These are phyloP conservation scores for Pyrochroa serraticornis DNA, from an alignment of 2,888 invertebrate genomes.

Conservation along the genomic window DNA sequence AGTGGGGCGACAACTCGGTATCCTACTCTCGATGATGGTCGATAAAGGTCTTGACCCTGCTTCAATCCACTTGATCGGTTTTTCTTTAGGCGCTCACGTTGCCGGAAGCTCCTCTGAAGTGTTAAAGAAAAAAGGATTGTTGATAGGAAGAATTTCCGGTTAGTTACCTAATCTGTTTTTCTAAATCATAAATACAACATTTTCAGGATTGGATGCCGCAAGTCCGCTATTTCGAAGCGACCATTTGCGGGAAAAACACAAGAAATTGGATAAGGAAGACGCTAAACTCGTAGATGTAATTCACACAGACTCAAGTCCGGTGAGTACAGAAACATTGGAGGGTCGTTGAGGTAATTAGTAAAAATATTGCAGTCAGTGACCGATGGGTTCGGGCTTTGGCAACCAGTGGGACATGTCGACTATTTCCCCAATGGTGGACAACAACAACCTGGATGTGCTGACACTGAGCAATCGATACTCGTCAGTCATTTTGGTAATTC, in stretches of 20 bases:
- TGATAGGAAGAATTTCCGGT: conserved; percentile 66
- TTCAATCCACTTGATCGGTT: conserved; percentile 63
- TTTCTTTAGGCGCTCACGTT: conserved; percentile 67
- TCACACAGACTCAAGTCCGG: conserved; percentile 68
- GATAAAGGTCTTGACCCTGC: conserved; percentile 57
- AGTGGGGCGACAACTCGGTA: conserved; percentile 64
- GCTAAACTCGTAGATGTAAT: conserved; percentile 72
- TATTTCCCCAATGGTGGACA: conserved; percentile 68
- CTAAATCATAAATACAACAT: conserved; percentile 37
- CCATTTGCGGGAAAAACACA: conserved; percentile 61
- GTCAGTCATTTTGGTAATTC: conserved; percentile 62
- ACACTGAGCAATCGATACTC: conserved; percentile 63
- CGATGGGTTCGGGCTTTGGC: conserved; percentile 67
- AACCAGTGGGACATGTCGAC: conserved; percentile 66
- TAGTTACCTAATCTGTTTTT: conserved; percentile 40
- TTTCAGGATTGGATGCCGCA: conserved; percentile 80
- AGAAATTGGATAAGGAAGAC: conserved; percentile 66
- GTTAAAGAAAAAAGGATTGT: conserved; percentile 57
- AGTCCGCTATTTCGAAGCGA: conserved; percentile 74
- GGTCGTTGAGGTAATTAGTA: too few species aligned
- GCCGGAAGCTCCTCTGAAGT: conserved; percentile 65
- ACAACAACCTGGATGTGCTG: conserved; percentile 66
- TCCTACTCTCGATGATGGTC: conserved; percentile 60
- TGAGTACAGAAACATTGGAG: conserved; percentile 37
- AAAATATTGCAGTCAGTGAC: conserved; percentile 55